These are phyloP conservation scores for Brienomyrus brachyistius DNA, from an alignment of 2,113 vertebrate genomes.

Conservation along the genomic window DNA sequence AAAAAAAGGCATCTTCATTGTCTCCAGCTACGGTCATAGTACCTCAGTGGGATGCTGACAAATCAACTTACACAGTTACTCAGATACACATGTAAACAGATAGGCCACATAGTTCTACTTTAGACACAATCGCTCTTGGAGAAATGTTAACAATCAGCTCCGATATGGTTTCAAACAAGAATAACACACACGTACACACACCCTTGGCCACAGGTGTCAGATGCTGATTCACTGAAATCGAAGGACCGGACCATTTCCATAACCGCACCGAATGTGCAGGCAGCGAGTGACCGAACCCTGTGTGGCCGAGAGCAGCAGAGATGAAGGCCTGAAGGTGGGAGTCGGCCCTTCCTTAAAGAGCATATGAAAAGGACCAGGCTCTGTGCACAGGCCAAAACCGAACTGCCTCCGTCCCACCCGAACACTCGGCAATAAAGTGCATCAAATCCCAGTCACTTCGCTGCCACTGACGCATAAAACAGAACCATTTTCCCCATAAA, in stretches of 20 bases:
- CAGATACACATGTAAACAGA: slow-evolving; percentile 1
- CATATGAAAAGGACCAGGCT: background rate
- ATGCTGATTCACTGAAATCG: background rate
- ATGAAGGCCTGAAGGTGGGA: background rate
- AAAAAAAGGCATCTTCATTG: background rate
- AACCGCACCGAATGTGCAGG: background rate
- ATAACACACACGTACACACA: background rate
- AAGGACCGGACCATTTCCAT: background rate
- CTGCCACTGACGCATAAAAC: background rate
- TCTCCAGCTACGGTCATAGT: background rate
- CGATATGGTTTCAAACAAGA: background rate
- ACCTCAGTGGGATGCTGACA: background rate
- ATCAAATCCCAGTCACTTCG: background rate
- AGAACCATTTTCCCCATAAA: background rate
- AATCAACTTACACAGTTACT: background rate
- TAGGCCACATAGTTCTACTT: background rate
- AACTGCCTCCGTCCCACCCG: background rate
- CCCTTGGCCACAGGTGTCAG: background rate
- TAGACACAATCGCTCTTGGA: background rate
- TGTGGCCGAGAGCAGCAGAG: background rate
- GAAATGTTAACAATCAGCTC: background rate
- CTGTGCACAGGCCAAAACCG: background rate
- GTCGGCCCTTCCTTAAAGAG: background rate
- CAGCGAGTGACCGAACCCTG: background rate
- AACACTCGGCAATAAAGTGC: background rate